A percentile compares a stretch with the other conserved stretches of the same genome.
Conservation (phyloP, 1,140 invertebrate species). For the Pseudomyrmex gracilis region DNA sequence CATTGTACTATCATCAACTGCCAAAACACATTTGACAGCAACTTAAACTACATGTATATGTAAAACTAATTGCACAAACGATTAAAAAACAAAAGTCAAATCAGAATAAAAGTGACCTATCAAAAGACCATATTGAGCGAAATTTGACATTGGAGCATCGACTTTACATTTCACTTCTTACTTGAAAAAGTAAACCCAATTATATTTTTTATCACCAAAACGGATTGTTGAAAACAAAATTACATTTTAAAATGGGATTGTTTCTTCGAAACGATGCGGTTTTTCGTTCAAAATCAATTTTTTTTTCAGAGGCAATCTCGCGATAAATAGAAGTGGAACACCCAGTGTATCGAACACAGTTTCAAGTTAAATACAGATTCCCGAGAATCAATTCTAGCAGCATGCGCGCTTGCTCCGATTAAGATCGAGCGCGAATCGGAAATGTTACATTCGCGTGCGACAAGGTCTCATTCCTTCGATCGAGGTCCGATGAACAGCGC, state of each 20-base stretch:
- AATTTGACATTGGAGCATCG: no score
- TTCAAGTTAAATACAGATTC: not conserved
- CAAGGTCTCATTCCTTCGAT: slow-evolving; percentile 48
- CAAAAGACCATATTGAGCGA: no score
- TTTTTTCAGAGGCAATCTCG: not conserved
- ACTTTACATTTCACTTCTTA: no score
- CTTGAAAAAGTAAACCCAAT: no score
- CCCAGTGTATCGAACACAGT: not conserved
- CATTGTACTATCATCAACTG: no score
- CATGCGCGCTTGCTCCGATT: not conserved
- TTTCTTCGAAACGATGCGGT: not conserved
- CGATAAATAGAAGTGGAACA: not conserved
- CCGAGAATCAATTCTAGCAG: not conserved
- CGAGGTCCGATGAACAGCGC: slow-evolving; percentile 22
- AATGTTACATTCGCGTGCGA: slow-evolving; percentile 1
- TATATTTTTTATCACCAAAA: no score
- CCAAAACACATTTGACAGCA: no score
- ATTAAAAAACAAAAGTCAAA: no score
- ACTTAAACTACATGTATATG: no score
- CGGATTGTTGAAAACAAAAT: no score
- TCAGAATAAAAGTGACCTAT: no score
- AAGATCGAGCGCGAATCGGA: slow-evolving; percentile 14
- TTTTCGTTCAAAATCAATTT: not conserved
- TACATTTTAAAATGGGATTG: not conserved
- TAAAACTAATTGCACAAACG: no score